Conservation (phyloP, 2,797 vertebrate genomes). For the Alectoris magna region DNA sequence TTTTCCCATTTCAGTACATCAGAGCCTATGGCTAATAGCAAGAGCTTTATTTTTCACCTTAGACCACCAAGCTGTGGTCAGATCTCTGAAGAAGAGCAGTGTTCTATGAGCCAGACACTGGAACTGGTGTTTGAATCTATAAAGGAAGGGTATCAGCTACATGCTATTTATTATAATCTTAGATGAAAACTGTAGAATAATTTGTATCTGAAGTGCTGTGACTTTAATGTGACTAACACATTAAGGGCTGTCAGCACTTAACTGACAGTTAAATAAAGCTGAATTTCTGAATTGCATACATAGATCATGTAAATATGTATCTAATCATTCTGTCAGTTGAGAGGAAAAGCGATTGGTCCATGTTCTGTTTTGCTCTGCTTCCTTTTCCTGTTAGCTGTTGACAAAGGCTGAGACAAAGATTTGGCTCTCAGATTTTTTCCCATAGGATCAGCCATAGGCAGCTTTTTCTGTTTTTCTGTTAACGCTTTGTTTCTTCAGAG, state of each 20-base stretch:
- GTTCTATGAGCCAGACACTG: not conserved
- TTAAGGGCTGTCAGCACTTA: no score
- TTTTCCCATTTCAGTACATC: not conserved
- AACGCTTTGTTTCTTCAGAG: not conserved
- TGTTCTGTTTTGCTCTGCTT: not conserved
- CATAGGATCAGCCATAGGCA: not conserved
- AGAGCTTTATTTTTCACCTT: not conserved
- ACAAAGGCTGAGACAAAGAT: not conserved
- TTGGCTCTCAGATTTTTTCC: accelerated
- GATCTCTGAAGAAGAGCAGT: not conserved
- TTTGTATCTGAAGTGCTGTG: not conserved
- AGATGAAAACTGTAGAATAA: not conserved
- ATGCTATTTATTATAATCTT: not conserved
- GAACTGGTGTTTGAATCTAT: not conserved
- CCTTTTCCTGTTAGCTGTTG: not conserved
- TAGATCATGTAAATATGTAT: not conserved
- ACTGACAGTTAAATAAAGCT: not conserved
- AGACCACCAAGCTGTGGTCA: not conserved
- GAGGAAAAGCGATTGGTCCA: not conserved
- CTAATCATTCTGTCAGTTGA: not conserved
- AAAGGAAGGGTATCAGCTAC: accelerated
- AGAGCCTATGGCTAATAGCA: not conserved
- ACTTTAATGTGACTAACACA: not conserved
- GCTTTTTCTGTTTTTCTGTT: not conserved
- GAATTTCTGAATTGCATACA: not conserved